Percentiles rank a stretch among this genome's conserved stretches.
phyloP scores from a whole-genome alignment of 2,888 invertebrate species.

The Gerris lacustris region DNA sequence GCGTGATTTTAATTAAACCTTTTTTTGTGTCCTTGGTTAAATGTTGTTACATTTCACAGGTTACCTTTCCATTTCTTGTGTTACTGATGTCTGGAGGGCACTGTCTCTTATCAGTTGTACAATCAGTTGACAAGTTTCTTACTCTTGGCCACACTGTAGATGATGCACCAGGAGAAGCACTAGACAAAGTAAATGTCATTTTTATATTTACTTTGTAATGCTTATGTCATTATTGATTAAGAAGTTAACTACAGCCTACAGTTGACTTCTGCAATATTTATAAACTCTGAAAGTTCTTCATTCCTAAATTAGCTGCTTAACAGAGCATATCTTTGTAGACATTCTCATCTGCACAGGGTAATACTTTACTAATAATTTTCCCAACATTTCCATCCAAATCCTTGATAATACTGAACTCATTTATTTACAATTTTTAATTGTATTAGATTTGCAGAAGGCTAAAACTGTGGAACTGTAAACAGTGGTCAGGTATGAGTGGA shows the following conservation, averaged over 20 bases:
- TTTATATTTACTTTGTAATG: neutral
- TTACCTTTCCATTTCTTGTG: constrained; percentile 78
- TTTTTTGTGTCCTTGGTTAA: neutral
- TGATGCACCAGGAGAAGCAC: constrained; percentile 84
- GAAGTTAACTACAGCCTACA: neutral
- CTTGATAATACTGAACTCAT: too few species aligned
- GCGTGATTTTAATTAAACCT: neutral
- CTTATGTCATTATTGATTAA: neutral
- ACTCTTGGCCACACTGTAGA: constrained; percentile 68
- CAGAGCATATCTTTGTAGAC: too few species aligned
- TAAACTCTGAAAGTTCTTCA: neutral
- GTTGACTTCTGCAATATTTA: constrained; percentile 2
- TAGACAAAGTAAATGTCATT: constrained; percentile 62
- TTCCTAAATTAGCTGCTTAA: too few species aligned
- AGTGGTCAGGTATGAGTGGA: constrained; percentile 61
- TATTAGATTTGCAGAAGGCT: constrained; percentile 61
- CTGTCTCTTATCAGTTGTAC: constrained; percentile 64
- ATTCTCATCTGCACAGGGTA: too few species aligned
- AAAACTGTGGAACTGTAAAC: constrained; percentile 63
- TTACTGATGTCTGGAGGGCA: constrained; percentile 90
- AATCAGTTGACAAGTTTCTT: constrained; percentile 59
- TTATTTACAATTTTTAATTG: too few species aligned
- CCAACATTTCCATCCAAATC: too few species aligned
- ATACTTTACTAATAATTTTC: too few species aligned
- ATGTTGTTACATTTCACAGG: constrained; percentile 30